phyloP scores from a whole-genome alignment of 2,113 vertebrate species.

The Ceyx margarethae region DNA sequence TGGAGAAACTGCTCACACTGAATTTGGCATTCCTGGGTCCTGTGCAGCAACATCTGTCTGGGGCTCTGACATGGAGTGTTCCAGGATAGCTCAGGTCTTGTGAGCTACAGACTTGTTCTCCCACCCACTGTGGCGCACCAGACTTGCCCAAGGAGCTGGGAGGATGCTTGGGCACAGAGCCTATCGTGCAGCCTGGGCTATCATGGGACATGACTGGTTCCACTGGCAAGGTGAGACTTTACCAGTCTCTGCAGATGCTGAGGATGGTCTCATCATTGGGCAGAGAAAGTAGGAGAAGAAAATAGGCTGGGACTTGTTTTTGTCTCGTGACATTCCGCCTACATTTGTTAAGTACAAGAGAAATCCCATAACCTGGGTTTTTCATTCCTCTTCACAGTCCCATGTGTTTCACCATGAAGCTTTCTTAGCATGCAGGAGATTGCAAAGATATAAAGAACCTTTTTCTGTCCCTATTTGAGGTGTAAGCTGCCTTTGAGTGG shows the following conservation, averaged over 20 bases:
- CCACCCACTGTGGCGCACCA: neutral
- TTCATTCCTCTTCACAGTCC: conserved; percentile 21
- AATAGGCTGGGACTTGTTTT: neutral
- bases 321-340: neutral
- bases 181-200: neutral
- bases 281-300: neutral
- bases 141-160: neutral
- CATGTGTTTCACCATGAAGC: neutral
- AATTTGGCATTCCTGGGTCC: no score
- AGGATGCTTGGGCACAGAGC: neutral
- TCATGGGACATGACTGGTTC: rapidly evolving
- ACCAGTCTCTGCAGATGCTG: neutral
- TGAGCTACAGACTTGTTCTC: neutral
- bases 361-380: conserved; percentile 23
- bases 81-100: neutral
- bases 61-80: neutral
- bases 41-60: no score
- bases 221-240: neutral
- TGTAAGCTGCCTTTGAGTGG: neutral
- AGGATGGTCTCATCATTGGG: neutral
- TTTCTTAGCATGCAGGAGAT: neutral
- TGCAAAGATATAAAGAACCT: no score
- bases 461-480: neutral
- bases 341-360: neutral
- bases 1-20: no score